These are phyloP conservation scores for Cyprinodon tularosa DNA, from an alignment of 2,113 vertebrate genomes.

Conservation along the genomic window DNA sequence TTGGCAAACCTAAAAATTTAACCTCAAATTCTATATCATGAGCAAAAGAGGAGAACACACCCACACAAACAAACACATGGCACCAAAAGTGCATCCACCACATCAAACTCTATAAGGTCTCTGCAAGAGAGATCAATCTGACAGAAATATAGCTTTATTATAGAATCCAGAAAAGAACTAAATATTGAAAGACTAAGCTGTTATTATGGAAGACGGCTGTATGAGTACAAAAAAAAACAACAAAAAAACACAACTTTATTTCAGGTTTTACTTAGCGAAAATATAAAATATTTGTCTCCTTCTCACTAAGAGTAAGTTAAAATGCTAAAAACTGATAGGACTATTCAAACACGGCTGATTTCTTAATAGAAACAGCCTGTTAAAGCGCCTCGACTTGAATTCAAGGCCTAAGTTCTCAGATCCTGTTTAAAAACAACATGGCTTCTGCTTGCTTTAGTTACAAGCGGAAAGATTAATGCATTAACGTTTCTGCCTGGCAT, in stretches of 20 bases:
- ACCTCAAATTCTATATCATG: slow-evolving; percentile 68
- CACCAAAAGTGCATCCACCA: background rate
- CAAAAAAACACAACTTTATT: background rate
- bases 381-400: too few species aligned
- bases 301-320: background rate
- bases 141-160: background rate
- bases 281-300: background rate
- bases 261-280: background rate
- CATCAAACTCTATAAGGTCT: slow-evolving; percentile 22
- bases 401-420: too few species aligned
- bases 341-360: background rate
- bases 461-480: too few species aligned
- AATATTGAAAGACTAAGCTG: background rate
- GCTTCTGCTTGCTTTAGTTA: too few species aligned
- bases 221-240: background rate
- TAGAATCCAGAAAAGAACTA: slow-evolving; percentile 8
- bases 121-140: background rate
- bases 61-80: slow-evolving; percentile 18
- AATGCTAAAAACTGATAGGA: background rate
- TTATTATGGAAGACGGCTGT: background rate
- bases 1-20: slow-evolving; percentile 44
- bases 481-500: too few species aligned
- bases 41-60: slow-evolving; percentile 42
- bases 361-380: background rate
- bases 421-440: too few species aligned